These are phyloP conservation scores for Aphidius colemani DNA, from an alignment of 2,888 invertebrate genomes.

Conservation along the genomic window DNA sequence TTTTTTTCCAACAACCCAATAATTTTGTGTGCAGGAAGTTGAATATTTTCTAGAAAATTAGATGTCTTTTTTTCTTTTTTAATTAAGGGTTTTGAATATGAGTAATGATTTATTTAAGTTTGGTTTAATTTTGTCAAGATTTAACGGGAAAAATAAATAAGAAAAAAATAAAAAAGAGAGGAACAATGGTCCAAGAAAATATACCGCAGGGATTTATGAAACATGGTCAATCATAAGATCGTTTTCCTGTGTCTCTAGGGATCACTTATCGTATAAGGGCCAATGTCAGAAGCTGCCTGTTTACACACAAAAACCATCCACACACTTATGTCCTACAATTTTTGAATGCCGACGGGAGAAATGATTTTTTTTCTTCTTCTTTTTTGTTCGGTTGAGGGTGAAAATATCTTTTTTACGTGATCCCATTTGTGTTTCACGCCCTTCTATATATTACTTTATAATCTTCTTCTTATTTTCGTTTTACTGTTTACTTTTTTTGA, in stretches of 20 bases:
- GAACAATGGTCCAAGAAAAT: conserved; percentile 43
- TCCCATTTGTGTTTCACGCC: conserved; percentile 46
- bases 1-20: too few relatives aligned
- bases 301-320: conserved; percentile 18
- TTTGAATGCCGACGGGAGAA: conserved; percentile 42
- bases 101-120: too few relatives aligned
- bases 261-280: conserved; percentile 48
- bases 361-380: conserved; percentile 27
- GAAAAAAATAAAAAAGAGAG: not conserved
- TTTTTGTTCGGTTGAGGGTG: conserved; percentile 39
- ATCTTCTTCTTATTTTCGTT: conserved; percentile 31
- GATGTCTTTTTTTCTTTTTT: too few relatives aligned
- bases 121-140: too few relatives aligned
- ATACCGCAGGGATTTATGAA: conserved; percentile 53
- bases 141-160: not conserved
- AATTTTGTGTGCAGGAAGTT: too few relatives aligned
- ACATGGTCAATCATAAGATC: conserved; percentile 61
- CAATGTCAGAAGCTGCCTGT: conserved; percentile 7
- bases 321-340: conserved; percentile 36
- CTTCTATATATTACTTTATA: not conserved
- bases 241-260: conserved; percentile 54
- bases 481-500: conserved; percentile 1
- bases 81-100: too few relatives aligned
- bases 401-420: conserved; percentile 57
- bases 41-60: too few relatives aligned